These are phyloP conservation scores for Pemphredon lugubris DNA, from an alignment of 2,888 invertebrate species.

Conservation along the genomic window DNA sequence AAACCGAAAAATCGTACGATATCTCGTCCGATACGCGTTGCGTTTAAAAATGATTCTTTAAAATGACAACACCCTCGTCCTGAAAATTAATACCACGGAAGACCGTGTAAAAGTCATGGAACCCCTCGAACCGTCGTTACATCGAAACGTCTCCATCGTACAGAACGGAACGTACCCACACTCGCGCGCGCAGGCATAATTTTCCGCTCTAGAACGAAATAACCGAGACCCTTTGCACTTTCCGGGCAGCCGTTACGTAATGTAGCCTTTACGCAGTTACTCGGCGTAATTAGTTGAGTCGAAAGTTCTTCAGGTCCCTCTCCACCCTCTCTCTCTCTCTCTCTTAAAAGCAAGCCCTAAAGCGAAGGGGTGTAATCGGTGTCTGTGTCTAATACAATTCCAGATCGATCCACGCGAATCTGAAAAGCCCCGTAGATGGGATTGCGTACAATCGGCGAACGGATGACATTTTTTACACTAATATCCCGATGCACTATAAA, in stretches of 20 bases:
- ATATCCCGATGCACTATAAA: no score
- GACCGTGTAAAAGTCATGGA: background rate
- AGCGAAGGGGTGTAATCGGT: slow-evolving; percentile 13
- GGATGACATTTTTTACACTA: no score
- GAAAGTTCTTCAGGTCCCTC: slow-evolving; percentile 23
- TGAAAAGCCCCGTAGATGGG: background rate
- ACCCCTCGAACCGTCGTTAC: slow-evolving; percentile 4
- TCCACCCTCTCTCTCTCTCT: slow-evolving; percentile 1
- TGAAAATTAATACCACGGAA: background rate
- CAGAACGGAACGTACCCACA: background rate
- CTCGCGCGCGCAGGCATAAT: slow-evolving; percentile 26
- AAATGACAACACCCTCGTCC: background rate
- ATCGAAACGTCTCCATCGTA: background rate
- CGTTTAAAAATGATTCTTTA: background rate
- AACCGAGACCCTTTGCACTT: slow-evolving; percentile 19
- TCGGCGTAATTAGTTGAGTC: slow-evolving; percentile 23
- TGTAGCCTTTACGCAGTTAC: slow-evolving; percentile 25
- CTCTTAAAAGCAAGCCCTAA: slow-evolving; percentile 25
- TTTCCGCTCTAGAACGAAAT: slow-evolving; percentile 36
- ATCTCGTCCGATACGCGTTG: no score
- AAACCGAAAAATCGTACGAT: no score
- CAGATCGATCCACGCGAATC: slow-evolving; percentile 12
- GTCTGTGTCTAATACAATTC: slow-evolving; percentile 27
- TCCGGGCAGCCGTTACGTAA: slow-evolving; percentile 26
- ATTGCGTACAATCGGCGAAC: no score